Percentiles rank a stretch among this genome's conserved stretches.
phyloP scores from a whole-genome alignment of 2,113 vertebrate species.

The Sinocyclocheilus anshuiensis region DNA sequence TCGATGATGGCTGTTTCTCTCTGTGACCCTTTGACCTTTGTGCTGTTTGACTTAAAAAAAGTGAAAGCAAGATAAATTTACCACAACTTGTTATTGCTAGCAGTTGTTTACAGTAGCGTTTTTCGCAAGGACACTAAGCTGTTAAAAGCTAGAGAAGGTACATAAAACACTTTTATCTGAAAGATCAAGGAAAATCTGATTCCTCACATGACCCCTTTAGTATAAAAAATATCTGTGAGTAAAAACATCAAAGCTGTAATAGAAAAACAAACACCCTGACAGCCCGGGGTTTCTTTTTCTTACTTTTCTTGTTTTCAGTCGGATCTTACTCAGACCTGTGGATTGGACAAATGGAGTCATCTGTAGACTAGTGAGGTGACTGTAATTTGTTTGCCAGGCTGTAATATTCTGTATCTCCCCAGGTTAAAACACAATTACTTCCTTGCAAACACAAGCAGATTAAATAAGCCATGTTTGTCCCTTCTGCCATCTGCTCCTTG shows the following conservation, averaged over 20 bases:
- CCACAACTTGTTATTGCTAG: not conserved
- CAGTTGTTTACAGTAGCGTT: not conserved
- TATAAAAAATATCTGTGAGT: not conserved
- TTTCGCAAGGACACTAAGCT: not conserved
- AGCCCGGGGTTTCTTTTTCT: conserved; percentile 12
- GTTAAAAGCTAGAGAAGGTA: not conserved
- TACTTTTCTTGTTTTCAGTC: conserved; percentile 45
- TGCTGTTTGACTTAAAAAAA: not conserved
- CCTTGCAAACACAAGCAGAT: conserved; percentile 85
- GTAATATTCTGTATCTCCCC: conserved; percentile 81
- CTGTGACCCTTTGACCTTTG: not conserved
- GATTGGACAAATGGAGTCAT: conserved; percentile 83
- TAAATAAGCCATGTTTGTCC: conserved; percentile 81
- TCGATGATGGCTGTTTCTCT: not conserved
- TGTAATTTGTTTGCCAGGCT: conserved; percentile 82
- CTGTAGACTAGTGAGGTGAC: conserved; percentile 74
- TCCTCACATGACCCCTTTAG: not conserved
- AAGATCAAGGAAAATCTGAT: not conserved
- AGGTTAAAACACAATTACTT: conserved; percentile 89
- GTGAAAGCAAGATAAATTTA: too few relatives aligned
- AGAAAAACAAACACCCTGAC: conserved; percentile 44
- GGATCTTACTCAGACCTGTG: conserved; percentile 67
- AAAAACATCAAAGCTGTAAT: conserved; percentile 1
- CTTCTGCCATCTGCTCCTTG: conserved; percentile 88
- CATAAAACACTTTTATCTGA: not conserved